These are phyloP conservation scores for Heliconius melpomene DNA, from an alignment of 1,140 invertebrate species.

Conservation along the genomic window DNA sequence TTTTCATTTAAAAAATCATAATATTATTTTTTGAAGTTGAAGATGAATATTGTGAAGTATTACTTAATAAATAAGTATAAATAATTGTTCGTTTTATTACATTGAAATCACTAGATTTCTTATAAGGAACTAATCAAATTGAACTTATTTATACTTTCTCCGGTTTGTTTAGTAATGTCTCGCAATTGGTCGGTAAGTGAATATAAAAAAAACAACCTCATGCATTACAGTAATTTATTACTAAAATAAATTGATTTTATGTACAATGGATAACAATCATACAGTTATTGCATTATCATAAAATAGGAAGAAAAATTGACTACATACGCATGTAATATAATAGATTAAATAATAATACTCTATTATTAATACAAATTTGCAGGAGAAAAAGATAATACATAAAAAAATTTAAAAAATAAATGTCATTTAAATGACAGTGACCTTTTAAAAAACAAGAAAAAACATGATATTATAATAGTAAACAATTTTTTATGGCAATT, in stretches of 20 bases:
- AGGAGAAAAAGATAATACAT: background rate
- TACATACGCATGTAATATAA: background rate
- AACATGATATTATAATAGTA: background rate
- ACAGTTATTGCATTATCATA: slow-evolving; percentile 36
- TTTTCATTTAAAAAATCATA: background rate
- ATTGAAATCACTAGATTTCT: too few species aligned
- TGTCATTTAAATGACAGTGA: background rate
- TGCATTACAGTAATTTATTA: slow-evolving; percentile 52
- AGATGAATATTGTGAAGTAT: background rate
- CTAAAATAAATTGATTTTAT: slow-evolving; percentile 67
- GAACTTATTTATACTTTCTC: too few species aligned
- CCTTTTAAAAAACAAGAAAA: background rate
- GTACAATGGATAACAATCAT: slow-evolving; percentile 49
- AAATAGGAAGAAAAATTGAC: background rate
- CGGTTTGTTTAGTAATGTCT: too few species aligned
- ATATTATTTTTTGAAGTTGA: background rate
- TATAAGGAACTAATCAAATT: too few species aligned
- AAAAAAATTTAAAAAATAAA: background rate
- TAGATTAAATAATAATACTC: slow-evolving; percentile 1
- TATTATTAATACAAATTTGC: background rate
- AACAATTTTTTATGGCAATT: background rate
- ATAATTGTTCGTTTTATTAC: too few species aligned
- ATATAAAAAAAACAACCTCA: too few species aligned
- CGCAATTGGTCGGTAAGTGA: too few species aligned
- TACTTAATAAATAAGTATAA: too few species aligned